Conservation (phyloP, 1,140 invertebrate species). For the Tetranychus urticae region DNA sequence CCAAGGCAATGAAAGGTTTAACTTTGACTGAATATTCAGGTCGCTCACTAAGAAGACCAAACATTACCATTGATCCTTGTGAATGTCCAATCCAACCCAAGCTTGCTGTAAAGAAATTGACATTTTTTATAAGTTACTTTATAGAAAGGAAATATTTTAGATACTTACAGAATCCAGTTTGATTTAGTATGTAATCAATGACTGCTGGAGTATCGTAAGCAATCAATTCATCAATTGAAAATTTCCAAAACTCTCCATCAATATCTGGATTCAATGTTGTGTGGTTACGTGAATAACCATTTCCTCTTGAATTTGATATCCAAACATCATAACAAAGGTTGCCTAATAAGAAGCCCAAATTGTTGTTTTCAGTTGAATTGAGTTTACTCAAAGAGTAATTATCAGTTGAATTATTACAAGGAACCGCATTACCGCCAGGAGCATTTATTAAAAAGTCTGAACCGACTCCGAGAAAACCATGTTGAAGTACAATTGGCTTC, state of each 20-base stretch:
- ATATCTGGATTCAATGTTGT: conserved; percentile 20
- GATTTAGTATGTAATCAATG: conserved; percentile 33
- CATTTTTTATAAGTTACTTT: no score
- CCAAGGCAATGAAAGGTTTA: no score
- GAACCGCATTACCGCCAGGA: neutral
- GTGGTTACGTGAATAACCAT: conserved; percentile 15
- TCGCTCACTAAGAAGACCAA: no score
- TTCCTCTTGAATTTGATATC: conserved; percentile 19
- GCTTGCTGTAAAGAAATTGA: no score
- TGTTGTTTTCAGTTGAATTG: neutral
- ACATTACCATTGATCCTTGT: no score
- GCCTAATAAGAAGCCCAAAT: conserved; percentile 13
- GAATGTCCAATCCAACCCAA: no score
- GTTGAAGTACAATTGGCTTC: conserved; percentile 34
- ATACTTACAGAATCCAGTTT: conserved; percentile 20
- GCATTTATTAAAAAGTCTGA: neutral
- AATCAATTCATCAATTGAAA: conserved; percentile 44
- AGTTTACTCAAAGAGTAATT: neutral
- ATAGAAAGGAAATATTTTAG: no score
- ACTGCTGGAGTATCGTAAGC: conserved; percentile 39
- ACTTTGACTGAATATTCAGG: no score
- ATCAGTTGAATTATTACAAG: no score
- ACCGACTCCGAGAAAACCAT: conserved; percentile 46
- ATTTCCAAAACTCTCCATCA: conserved; percentile 20
- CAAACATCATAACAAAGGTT: conserved; percentile 20